Conservation (phyloP, 2,113 vertebrate species). For the Tupaia chinensis region DNA sequence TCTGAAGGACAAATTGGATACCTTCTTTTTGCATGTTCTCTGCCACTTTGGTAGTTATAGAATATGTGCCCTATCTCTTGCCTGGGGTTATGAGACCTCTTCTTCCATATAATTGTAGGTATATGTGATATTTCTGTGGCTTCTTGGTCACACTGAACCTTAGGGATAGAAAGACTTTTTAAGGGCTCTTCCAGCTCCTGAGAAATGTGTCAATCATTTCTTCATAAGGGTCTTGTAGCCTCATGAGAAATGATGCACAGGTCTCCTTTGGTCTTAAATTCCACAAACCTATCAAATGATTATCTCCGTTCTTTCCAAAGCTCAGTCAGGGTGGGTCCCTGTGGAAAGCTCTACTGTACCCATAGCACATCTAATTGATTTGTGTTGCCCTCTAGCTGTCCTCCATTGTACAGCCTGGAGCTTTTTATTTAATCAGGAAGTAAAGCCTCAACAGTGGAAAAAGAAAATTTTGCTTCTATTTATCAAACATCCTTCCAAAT, state of each 20-base stretch:
- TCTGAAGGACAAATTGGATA: neutral
- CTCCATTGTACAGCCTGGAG: neutral
- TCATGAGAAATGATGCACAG: neutral
- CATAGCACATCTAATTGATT: neutral
- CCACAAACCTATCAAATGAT: neutral
- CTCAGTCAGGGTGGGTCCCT: accelerated
- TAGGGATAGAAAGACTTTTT: neutral
- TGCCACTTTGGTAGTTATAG: neutral
- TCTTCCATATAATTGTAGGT: neutral
- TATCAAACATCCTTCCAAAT: neutral
- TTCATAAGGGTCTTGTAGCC: neutral
- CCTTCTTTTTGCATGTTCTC: neutral
- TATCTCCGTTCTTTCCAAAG: neutral
- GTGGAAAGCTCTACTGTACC: accelerated
- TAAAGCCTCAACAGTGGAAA: neutral
- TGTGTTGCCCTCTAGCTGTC: neutral
- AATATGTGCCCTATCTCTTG: neutral
- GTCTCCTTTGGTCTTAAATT: neutral
- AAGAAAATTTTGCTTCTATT: neutral
- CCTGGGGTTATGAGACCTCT: neutral
- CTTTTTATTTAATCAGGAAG: neutral
- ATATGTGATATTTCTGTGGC: accelerated
- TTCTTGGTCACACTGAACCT: neutral
- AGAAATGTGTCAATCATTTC: neutral
- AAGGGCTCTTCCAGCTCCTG: neutral